A percentile compares a stretch with the other conserved stretches of the same genome.
These are phyloP conservation scores for Eulemur macaco DNA, from an alignment of 2,113 vertebrate species.

Conservation along the genomic window DNA sequence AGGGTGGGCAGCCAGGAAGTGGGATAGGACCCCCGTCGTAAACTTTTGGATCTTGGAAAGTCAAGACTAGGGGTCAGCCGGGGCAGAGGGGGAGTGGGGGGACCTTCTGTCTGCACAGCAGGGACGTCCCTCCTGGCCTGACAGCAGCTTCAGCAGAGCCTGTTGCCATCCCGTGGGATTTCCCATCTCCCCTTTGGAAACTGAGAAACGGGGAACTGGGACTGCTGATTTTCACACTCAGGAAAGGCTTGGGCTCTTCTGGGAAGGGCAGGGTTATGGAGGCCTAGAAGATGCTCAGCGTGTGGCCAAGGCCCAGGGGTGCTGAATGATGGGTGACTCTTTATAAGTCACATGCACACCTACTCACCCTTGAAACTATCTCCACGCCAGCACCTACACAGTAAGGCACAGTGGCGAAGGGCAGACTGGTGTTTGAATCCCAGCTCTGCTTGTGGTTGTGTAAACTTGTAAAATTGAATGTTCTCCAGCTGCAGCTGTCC, in stretches of 20 bases:
- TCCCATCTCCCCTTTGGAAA: background rate
- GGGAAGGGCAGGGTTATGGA: background rate
- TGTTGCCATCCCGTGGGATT: background rate
- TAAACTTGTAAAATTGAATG: background rate
- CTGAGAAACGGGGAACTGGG: fast-evolving
- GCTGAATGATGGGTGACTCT: background rate
- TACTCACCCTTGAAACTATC: background rate
- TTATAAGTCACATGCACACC: background rate
- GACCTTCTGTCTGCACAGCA: background rate
- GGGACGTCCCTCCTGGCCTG: fast-evolving
- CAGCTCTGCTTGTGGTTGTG: background rate
- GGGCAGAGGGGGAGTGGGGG: too few species aligned
- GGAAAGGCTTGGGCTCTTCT: background rate
- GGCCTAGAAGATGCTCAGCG: background rate
- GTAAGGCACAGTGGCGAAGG: background rate
- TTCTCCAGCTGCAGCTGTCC: background rate
- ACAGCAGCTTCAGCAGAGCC: background rate
- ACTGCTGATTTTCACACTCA: background rate
- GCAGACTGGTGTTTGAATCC: background rate
- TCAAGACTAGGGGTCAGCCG: background rate
- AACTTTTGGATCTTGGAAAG: background rate
- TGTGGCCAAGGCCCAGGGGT: background rate
- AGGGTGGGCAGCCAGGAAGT: background rate
- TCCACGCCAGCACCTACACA: background rate
- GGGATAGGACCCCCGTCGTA: background rate